Evolutionary conservation across 2,797 vertebrate genomes (phyloP).

Genomic region (Rhynchotus rufescens): DNA sequence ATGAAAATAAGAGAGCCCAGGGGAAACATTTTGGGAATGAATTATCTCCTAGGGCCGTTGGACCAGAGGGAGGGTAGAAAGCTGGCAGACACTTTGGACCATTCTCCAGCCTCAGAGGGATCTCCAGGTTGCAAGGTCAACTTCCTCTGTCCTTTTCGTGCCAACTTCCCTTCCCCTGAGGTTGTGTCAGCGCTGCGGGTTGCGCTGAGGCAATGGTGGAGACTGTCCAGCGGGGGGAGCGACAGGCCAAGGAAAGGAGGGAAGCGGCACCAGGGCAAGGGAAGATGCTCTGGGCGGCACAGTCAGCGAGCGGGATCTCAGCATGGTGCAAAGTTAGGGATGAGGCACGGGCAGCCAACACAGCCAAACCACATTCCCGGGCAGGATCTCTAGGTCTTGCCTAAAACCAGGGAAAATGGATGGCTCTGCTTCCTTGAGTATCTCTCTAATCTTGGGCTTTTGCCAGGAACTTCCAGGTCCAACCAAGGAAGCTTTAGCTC

Average conservation of each 20-base stretch:
- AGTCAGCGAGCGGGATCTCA: not conserved
- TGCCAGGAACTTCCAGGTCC: not conserved
- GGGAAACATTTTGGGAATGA: not conserved
- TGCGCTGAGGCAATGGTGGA: not conserved
- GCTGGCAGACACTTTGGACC: not conserved
- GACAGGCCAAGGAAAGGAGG: not conserved
- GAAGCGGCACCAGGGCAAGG: not conserved
- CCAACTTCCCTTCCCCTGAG: not conserved
- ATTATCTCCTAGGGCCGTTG: not conserved
- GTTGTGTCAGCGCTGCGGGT: not conserved
- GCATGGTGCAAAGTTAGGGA: not conserved
- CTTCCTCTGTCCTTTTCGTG: fast-evolving
- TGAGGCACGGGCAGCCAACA: not conserved
- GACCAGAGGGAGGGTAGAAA: too few relatives aligned
- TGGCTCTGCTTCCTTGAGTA: not conserved
- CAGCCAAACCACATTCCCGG: too few relatives aligned
- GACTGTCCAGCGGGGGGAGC: constrained; percentile 44
- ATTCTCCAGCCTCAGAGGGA: fast-evolving
- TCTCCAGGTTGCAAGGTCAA: fast-evolving
- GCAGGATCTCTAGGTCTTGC: not conserved
- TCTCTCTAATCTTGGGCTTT: not conserved
- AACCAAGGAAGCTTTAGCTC: fast-evolving
- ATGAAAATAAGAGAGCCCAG: not conserved
- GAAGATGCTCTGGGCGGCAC: not conserved
- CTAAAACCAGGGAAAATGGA: not conserved